Conservation (phyloP, 1,140 invertebrate species). For the Cyrtorhinus lividipennis region DNA sequence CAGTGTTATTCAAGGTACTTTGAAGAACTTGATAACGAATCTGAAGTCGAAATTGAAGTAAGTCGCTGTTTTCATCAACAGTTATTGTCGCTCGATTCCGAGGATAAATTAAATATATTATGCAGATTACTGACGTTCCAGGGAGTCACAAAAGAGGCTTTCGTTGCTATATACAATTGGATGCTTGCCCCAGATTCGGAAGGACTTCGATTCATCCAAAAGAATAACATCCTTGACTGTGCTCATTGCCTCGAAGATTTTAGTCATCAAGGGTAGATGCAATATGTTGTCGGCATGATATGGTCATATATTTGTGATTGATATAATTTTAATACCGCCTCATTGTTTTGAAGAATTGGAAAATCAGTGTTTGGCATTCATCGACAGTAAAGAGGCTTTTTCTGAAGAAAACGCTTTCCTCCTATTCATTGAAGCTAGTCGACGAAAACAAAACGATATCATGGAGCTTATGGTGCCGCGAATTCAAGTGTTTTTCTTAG, state of each 20-base stretch:
- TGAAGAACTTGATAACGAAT: slow-evolving; percentile 31
- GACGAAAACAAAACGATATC: slow-evolving; percentile 37
- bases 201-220: slow-evolving; percentile 39
- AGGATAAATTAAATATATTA: neutral
- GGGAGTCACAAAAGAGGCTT: slow-evolving; percentile 41
- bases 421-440: slow-evolving; percentile 44
- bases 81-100: no score
- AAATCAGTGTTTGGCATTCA: slow-evolving; percentile 54
- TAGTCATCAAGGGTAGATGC: slow-evolving; percentile 43
- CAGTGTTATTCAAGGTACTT: slow-evolving; percentile 43
- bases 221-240: slow-evolving; percentile 51
- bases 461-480: slow-evolving; percentile 55
- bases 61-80: neutral
- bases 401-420: slow-evolving; percentile 53
- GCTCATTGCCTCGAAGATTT: slow-evolving; percentile 46
- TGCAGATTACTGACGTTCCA: slow-evolving; percentile 10
- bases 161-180: slow-evolving; percentile 56
- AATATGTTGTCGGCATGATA: no score
- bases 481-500: slow-evolving; percentile 53
- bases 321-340: no score
- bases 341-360: slow-evolving; percentile 40
- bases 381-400: slow-evolving; percentile 48
- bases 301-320: no score
- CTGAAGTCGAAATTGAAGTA: slow-evolving; percentile 17
- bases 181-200: slow-evolving; percentile 45